Conservation (phyloP, 2,113 vertebrate genomes). For the Sylvilagus bachmani region DNA sequence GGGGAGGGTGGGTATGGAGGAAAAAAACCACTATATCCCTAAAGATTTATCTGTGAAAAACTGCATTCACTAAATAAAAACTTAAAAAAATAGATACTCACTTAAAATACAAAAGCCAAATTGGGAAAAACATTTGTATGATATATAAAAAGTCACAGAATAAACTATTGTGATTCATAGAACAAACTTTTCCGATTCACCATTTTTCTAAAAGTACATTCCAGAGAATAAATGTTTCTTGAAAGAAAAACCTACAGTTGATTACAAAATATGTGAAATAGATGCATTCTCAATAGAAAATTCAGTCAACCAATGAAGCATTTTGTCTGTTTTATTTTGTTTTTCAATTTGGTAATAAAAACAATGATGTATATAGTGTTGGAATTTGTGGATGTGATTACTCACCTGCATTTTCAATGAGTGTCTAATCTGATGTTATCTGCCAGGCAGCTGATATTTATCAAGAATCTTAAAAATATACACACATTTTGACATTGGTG, state of each 20-base stretch:
- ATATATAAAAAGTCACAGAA: not conserved
- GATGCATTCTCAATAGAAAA: not conserved
- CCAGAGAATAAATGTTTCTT: not conserved
- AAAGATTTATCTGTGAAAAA: too few relatives aligned
- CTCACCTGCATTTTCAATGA: not conserved
- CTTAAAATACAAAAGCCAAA: not conserved
- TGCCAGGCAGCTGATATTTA: slow-evolving; percentile 35
- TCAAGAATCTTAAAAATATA: slow-evolving; percentile 33
- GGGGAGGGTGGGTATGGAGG: too few relatives aligned
- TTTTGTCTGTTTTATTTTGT: not conserved
- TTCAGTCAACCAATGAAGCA: not conserved
- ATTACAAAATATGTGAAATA: not conserved
- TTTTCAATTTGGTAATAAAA: not conserved
- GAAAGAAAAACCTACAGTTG: not conserved
- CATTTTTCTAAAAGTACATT: not conserved
- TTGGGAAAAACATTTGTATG: not conserved
- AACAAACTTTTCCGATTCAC: not conserved
- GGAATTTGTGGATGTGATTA: not conserved
- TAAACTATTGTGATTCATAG: not conserved
- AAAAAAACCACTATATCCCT: too few relatives aligned
- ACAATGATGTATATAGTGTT: not conserved
- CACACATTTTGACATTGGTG: not conserved
- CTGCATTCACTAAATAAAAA: too few relatives aligned
- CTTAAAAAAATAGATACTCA: not conserved
- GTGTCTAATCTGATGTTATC: not conserved